Evolutionary conservation across 2,113 vertebrate species (phyloP).

Genomic region (Hippocampus barbouri): DNA sequence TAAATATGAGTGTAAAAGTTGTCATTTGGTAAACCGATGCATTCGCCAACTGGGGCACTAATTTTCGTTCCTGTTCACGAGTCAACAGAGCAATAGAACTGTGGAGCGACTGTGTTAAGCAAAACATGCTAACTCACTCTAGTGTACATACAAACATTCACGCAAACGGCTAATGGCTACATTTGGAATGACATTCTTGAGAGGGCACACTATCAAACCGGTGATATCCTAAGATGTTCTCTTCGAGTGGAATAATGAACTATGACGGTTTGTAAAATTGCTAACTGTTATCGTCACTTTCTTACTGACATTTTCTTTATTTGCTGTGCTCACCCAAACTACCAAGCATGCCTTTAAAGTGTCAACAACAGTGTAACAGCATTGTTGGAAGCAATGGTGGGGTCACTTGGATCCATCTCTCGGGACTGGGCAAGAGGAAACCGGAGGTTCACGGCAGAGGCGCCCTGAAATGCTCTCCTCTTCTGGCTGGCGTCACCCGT

Average conservation of each 20-base stretch:
- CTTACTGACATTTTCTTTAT: not conserved
- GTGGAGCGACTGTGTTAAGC: not conserved
- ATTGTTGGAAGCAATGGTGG: not conserved
- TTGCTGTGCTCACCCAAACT: not conserved
- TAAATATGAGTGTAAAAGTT: slow-evolving; percentile 6
- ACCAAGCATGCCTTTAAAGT: slow-evolving; percentile 16
- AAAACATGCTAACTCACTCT: slow-evolving; percentile 4
- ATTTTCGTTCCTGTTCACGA: slow-evolving; percentile 24
- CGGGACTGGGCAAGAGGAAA: slow-evolving; percentile 41
- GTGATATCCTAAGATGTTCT: slow-evolving; percentile 23
- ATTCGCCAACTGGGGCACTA: slow-evolving; percentile 5
- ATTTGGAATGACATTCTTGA: slow-evolving; percentile 46
- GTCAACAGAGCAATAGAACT: slow-evolving; percentile 2
- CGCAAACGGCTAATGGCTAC: slow-evolving; percentile 31
- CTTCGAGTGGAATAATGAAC: slow-evolving; percentile 21
- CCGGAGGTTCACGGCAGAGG: slow-evolving; percentile 33
- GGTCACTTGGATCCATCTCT: slow-evolving; percentile 8
- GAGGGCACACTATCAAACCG: slow-evolving; percentile 44
- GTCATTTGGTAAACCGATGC: slow-evolving; percentile 15
- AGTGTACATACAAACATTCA: slow-evolving; percentile 23
- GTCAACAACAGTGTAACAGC: not conserved
- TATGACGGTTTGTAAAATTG: not conserved
- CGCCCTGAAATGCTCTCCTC: slow-evolving; percentile 5
- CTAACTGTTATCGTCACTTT: not conserved
- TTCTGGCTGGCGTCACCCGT: slow-evolving; percentile 37